A percentile compares a stretch with the other conserved stretches of the same genome.
Conservation (phyloP, 2,888 invertebrate species). For the Doris montereyensis region DNA sequence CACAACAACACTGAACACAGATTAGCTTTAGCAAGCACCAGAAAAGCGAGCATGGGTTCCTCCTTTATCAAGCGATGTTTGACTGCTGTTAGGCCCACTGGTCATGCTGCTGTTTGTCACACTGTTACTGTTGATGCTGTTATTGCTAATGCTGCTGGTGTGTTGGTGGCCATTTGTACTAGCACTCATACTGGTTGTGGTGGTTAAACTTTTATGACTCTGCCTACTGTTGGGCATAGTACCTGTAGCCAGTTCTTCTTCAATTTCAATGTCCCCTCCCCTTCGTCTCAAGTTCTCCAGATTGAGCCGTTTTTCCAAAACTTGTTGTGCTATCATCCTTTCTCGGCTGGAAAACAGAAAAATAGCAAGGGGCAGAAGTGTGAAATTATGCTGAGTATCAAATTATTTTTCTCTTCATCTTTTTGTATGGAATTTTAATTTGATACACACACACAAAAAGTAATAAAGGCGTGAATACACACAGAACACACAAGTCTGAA, state of each 20-base stretch:
- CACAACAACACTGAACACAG: too few species aligned
- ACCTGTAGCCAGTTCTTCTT: slow-evolving; percentile 59
- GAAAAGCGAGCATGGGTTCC: slow-evolving; percentile 12
- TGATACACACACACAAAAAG: too few species aligned
- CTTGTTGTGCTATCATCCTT: slow-evolving; percentile 51
- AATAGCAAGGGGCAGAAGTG: not conserved
- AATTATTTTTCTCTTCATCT: too few species aligned
- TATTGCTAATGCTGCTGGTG: slow-evolving; percentile 32
- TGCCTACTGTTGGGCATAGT: slow-evolving; percentile 38
- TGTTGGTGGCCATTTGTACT: not conserved
- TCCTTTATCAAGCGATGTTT: slow-evolving; percentile 26
- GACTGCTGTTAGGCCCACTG: slow-evolving; percentile 37
- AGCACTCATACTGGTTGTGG: slow-evolving; percentile 49
- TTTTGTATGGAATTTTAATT: too few species aligned
- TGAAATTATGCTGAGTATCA: too few species aligned
- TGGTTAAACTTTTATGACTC: slow-evolving; percentile 37
- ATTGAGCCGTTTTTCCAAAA: slow-evolving; percentile 67
- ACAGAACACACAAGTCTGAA: too few species aligned
- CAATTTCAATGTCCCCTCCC: slow-evolving; percentile 57
- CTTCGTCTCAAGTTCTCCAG: slow-evolving; percentile 65
- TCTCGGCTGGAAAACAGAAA: slow-evolving; percentile 47
- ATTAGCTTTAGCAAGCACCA: slow-evolving; percentile 34
- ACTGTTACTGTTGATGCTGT: slow-evolving; percentile 38
- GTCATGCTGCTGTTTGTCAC: slow-evolving; percentile 30
- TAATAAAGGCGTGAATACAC: not conserved